Evolutionary conservation across 2,888 invertebrate species (phyloP), one percentile per base, ranked within the genome.

Genomic region (Lasioglossum marginatum): DNA sequence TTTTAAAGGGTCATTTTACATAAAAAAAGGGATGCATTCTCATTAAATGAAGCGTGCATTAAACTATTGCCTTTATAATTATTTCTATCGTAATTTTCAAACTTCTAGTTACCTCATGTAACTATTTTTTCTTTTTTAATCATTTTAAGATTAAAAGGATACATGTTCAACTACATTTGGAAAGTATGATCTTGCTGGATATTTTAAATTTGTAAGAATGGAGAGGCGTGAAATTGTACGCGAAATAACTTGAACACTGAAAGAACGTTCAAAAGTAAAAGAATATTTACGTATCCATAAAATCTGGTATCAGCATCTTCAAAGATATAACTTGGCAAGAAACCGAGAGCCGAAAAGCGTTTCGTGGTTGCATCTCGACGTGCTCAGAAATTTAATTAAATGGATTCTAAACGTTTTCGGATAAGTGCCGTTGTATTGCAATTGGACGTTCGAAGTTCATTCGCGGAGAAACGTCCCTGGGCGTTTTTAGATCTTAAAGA

Each of bases 401-500:
- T 12, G 40, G 4, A 43, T n/a, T 12, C 27, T 19, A 43, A 43
- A 63, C 23, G 76, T 63, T n/a, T 40, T 43, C 70, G 37, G 63
- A 63, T 27, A 60, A 60, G 31, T 4, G 40, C 4, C 27, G 10
- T 27, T 27, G 40, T 27, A 57, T 43, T 27, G 31, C 57, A 23
- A 63, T 63, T 57, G 12, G n/a, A n/a, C 19, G 19, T 71, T 71
- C 63, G 48, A 31, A 14, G 70, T 60, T 16, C 16, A 60, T 40
- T 71, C 63, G 40, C 23, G 43, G 43, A 19, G 57, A 34, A 40
- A 40, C 45, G 10, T 60, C 31, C 23, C 60, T 1, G n/a, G 48
- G 57, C 43, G 60, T 82, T 78, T 68, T 78, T 40, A 73, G 74
- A 79, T 77, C 60, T 57, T 34, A 57, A 70, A 78, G 80, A 77